phyloP scores from a whole-genome alignment of 2,113 vertebrate genomes.

The Eira barbara region DNA sequence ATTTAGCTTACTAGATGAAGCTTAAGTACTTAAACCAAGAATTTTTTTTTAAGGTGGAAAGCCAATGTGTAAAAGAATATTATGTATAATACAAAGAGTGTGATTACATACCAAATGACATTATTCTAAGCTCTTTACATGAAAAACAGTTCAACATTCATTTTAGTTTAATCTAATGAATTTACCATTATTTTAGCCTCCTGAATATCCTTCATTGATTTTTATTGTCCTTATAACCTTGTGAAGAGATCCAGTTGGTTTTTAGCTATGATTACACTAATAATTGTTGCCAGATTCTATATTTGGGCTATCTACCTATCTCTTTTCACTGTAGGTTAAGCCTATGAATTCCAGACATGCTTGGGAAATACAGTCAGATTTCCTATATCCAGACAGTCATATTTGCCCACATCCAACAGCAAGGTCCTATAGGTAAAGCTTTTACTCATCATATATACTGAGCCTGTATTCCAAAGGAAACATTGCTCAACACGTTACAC shows the following conservation, averaged over 20 bases:
- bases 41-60: background rate
- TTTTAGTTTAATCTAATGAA: background rate
- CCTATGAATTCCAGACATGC: background rate
- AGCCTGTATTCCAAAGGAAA: background rate
- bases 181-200: background rate
- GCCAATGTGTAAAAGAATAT: background rate
- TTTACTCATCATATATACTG: background rate
- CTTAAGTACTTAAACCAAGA: background rate
- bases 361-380: background rate
- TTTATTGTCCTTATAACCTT: background rate
- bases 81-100: background rate
- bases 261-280: background rate
- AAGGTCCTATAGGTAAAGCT: background rate
- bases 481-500: background rate
- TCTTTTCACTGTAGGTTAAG: background rate
- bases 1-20: background rate
- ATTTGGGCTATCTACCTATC: background rate
- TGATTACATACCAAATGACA: background rate
- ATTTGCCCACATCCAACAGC: background rate
- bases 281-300: background rate
- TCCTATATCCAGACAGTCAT: background rate
- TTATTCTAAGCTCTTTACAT: background rate
- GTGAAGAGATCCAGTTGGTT: background rate
- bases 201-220: background rate
- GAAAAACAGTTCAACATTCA: background rate